Evolutionary conservation across 92 coral and sea anemone species (phyloP).

Genomic region (Palythoa grandis): DNA sequence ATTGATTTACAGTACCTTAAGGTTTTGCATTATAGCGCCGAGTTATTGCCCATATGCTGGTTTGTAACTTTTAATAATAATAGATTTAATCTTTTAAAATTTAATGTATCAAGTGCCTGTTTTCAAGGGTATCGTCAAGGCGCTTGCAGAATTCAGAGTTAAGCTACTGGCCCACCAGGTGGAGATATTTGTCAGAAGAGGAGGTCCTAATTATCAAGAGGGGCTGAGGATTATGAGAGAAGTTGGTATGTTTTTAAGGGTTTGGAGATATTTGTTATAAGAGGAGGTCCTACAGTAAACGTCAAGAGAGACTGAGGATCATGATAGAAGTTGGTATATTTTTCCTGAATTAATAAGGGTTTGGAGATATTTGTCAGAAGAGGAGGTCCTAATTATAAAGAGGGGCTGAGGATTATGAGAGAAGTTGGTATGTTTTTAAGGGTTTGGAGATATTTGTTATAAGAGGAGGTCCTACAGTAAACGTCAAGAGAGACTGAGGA

Average conservation of each 20-base stretch:
- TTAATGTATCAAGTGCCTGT: not conserved
- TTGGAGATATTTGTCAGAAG: conserved; percentile 86
- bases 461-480: conserved; percentile 87
- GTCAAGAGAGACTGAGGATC: conserved; percentile 92
- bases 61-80: too few species aligned
- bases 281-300: conserved; percentile 55
- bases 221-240: conserved; percentile 97
- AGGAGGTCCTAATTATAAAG: conserved; percentile 76
- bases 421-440: too few species aligned
- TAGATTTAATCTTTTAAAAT: too few species aligned
- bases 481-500: too few species aligned
- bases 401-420: too few species aligned
- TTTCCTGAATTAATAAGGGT: too few species aligned
- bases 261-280: conserved; percentile 23
- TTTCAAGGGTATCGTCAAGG: conserved; percentile 94
- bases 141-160: conserved; percentile 81
- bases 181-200: conserved; percentile 90
- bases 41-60: too few species aligned
- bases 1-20: too few species aligned
- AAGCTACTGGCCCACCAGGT: conserved; percentile 88
- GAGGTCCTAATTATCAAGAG: conserved; percentile 99
- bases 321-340: conserved; percentile 70
- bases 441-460: conserved; percentile 80
- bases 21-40: too few species aligned
- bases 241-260: conserved; percentile 67